A percentile compares a stretch with the other conserved stretches of the same genome.
These are phyloP conservation scores for Nematostella vectensis DNA, from an alignment of 92 coral and sea anemone genomes.

Conservation along the genomic window DNA sequence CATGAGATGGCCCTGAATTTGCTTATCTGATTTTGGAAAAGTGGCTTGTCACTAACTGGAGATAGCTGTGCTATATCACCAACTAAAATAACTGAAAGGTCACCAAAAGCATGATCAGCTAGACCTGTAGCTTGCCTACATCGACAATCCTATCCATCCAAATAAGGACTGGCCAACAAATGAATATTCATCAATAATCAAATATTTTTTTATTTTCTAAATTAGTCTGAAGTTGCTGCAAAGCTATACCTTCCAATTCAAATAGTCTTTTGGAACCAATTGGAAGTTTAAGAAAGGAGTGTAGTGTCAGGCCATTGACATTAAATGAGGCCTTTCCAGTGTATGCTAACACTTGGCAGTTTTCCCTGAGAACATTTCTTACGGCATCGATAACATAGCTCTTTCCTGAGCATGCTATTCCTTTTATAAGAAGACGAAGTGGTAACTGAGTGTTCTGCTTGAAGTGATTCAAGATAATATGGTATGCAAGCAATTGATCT, in stretches of 20 bases:
- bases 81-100: conserved; percentile 41
- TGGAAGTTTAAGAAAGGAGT: conserved; percentile 41
- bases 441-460: conserved; percentile 8
- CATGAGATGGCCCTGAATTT: conserved; percentile 38
- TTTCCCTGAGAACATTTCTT: conserved; percentile 4
- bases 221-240: conserved; percentile 50
- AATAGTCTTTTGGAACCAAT: conserved; percentile 40
- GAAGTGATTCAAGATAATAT: conserved; percentile 26
- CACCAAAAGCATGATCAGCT: conserved; percentile 35
- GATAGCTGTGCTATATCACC: conserved; percentile 59
- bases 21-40: conserved; percentile 46
- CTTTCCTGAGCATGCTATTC: conserved; percentile 6
- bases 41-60: conserved; percentile 60
- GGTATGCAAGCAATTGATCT: conserved; percentile 36
- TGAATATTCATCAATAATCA: conserved; percentile 53
- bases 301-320: conserved; percentile 43
- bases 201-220: conserved; percentile 35
- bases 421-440: conserved; percentile 3
- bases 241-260: conserved; percentile 54
- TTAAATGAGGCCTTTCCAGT: conserved; percentile 50
- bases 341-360: conserved; percentile 21
- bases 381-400: conserved; percentile 8
- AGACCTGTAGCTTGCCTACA: conserved; percentile 49
- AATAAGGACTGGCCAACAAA: conserved; percentile 47
- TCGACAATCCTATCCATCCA: conserved; percentile 21